phyloP scores from a whole-genome alignment of 1,140 invertebrate genomes.

The Conopomorpha cramerella region DNA sequence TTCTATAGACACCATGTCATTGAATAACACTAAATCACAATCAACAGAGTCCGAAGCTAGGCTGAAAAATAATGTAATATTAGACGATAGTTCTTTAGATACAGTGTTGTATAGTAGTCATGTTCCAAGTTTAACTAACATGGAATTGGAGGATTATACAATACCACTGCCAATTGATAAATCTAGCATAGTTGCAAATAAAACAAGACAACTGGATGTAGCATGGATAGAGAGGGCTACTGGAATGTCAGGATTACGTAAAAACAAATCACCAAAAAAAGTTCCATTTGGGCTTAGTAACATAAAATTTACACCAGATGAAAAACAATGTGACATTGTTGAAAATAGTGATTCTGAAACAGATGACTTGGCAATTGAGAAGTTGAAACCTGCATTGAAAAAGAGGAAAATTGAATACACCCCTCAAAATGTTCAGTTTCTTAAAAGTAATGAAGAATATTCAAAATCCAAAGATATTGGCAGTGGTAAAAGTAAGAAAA shows the following conservation, averaged over 20 bases:
- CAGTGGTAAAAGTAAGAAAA: constrained; percentile 7
- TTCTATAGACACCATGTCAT: no score
- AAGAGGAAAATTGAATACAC: constrained; percentile 36
- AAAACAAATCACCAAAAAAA: neutral
- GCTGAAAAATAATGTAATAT: no score
- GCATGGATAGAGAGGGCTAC: constrained; percentile 61
- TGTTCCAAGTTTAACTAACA: no score
- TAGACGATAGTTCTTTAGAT: no score
- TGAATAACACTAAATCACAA: no score
- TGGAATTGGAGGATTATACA: no score
- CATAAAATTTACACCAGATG: constrained; percentile 13
- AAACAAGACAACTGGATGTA: constrained; percentile 50
- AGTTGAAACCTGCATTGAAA: constrained; percentile 47
- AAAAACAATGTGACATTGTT: constrained; percentile 58
- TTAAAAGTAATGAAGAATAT: constrained; percentile 8
- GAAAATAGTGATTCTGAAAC: constrained; percentile 70
- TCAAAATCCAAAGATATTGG: constrained; percentile 7
- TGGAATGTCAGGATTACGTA: constrained; percentile 8
- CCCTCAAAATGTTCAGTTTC: constrained; percentile 7
- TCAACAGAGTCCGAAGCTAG: no score
- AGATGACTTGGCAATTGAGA: constrained; percentile 37
- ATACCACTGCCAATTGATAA: no score
- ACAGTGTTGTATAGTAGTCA: no score
- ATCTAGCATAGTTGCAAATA: no score
- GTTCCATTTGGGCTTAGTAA: neutral